Evolutionary conservation across 1,140 invertebrate genomes (phyloP), one percentile per base, ranked within the genome.

Genomic region (Drosophila navojoa): DNA sequence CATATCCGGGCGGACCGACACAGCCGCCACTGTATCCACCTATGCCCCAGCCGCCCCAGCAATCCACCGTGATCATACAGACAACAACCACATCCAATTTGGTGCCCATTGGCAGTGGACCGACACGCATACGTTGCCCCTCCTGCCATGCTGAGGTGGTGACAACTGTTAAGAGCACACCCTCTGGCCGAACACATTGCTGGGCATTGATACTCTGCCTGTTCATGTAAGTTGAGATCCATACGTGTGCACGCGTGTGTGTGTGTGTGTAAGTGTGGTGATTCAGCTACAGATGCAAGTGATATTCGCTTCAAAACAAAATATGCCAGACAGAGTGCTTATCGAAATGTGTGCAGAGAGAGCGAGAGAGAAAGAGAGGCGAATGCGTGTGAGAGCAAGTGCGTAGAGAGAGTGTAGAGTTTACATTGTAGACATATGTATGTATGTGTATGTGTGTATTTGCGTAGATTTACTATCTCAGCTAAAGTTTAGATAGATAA

Each of bases 141-240:
- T 90, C 93, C 29, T 95, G 95, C 63, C 93, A 93, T 2, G 91
- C 92, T 1, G 87, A 92, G 10, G 93, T 95, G 40, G 71, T 90
- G 4, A 94, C 94, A 0, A 82, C 86, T 16, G 90, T 94, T 2
- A 92, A 93, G 64, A 92, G 92, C 15, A 92, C 93, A 76, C 72
- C 94, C 2, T 93, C 92, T 3, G 92, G 92, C 1, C 94, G 94
- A 76, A 95, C 95, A 0, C 95, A 95, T 76, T 71, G 94, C 2
- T 93, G 95, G 73, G 94, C 94, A 1, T 71, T 94, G 15, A 42
- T 95, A 3, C 77, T 95, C 1, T 95, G 94, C 67, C 19, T 94
- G 6, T 78, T 95, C 29, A 92, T 92, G 94, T 95, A 90, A 92
- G 91, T 85, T n/a, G 1, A 27, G 5, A 15, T 15, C n/a, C 7